phyloP scores from a whole-genome alignment of 2,113 vertebrate species.

The Burhinus oedicnemus region DNA sequence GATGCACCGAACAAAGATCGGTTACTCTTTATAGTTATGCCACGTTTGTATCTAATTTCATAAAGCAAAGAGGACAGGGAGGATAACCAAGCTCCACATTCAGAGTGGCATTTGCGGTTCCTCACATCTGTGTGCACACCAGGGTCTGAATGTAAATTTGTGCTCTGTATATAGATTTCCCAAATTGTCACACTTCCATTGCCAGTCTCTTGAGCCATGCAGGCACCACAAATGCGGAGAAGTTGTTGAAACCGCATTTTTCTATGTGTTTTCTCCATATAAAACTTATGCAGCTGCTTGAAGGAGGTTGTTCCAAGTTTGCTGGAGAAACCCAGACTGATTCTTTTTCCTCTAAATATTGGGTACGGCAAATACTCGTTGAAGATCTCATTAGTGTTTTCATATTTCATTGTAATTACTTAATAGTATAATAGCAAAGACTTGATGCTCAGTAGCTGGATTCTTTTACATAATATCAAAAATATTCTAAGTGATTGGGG shows the following conservation, averaged over 20 bases:
- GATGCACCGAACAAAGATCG: accelerated
- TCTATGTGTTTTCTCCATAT: background rate
- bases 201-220: background rate
- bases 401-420: constrained; percentile 46
- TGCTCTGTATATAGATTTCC: background rate
- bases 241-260: background rate
- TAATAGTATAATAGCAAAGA: constrained; percentile 51
- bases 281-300: background rate
- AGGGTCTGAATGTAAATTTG: background rate
- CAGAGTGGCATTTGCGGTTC: background rate
- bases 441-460: constrained; percentile 6
- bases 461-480: constrained; percentile 54
- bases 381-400: constrained; percentile 46
- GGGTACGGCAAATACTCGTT: background rate
- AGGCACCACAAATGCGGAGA: background rate
- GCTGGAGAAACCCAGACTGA: background rate
- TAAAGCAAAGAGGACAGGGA: background rate
- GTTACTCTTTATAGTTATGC: background rate
- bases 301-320: background rate
- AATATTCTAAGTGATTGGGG: constrained; percentile 11
- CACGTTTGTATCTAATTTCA: background rate
- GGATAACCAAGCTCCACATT: background rate
- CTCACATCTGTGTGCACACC: background rate
- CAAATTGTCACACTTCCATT: background rate
- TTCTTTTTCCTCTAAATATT: background rate